A percentile compares a stretch with the other conserved stretches of the same genome.
phyloP scores from a whole-genome alignment of 2,797 vertebrate genomes.

The Centropyge bicolor region DNA sequence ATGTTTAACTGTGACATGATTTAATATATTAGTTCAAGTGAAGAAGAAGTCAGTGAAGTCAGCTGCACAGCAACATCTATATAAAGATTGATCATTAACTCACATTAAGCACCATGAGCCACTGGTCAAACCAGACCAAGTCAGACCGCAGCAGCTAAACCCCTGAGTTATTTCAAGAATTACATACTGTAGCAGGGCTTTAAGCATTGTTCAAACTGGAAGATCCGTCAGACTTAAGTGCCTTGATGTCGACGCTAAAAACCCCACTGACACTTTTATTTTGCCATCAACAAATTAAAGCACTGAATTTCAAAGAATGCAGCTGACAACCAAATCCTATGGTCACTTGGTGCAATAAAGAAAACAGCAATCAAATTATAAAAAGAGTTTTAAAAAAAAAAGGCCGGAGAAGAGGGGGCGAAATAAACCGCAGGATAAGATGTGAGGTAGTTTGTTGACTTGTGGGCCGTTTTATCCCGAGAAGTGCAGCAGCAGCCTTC shows the following conservation, averaged over 20 bases:
- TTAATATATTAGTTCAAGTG: neutral
- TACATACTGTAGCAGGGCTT: neutral
- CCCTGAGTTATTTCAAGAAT: neutral
- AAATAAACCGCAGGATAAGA: conserved; percentile 41
- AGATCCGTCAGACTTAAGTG: neutral
- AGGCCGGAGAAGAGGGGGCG: neutral
- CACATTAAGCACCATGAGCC: neutral
- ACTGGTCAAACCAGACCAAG: neutral
- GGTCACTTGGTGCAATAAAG: conserved; percentile 12
- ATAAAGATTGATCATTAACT: neutral
- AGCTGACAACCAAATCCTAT: conserved; percentile 16
- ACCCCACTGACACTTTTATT: conserved; percentile 13
- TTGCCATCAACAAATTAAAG: conserved; percentile 16
- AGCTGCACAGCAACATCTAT: neutral
- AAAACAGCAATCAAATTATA: conserved; percentile 20
- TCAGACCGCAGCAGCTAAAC: neutral
- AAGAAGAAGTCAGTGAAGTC: too few species aligned
- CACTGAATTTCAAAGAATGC: conserved; percentile 5
- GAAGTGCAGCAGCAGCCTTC: conserved; percentile 60
- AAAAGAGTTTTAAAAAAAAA: conserved; percentile 19
- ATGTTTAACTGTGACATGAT: neutral
- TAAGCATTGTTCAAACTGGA: neutral
- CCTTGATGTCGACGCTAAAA: neutral
- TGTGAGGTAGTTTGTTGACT: conserved; percentile 68
- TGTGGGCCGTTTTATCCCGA: conserved; percentile 51